Evolutionary conservation across 2,888 invertebrate genomes (phyloP).

Genomic region (Helleia helle): DNA sequence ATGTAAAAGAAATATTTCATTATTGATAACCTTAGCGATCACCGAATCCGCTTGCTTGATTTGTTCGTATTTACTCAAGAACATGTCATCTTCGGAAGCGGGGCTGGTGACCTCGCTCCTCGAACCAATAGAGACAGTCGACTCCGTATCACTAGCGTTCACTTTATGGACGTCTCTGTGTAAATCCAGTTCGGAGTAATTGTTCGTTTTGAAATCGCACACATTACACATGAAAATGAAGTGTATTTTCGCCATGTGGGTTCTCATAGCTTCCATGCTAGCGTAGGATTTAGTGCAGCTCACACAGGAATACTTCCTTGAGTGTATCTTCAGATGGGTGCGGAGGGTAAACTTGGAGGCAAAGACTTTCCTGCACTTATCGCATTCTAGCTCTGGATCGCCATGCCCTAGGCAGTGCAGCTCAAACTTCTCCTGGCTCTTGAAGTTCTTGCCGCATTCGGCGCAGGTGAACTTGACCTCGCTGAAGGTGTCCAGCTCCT

Average conservation of each 20-base stretch:
- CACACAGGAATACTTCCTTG: conserved; percentile 39
- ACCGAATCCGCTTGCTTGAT: conserved; percentile 40
- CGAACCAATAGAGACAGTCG: not conserved
- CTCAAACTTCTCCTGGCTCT: conserved; percentile 47
- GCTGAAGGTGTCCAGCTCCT: conserved; percentile 17
- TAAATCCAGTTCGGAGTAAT: conserved; percentile 25
- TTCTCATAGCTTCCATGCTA: conserved; percentile 29
- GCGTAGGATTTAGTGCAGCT: conserved; percentile 41
- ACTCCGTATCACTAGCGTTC: conserved; percentile 25
- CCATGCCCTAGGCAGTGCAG: conserved; percentile 54
- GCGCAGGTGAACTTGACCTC: conserved; percentile 39
- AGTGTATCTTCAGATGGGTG: conserved; percentile 52
- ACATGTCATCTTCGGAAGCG: not conserved
- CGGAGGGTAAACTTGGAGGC: conserved; percentile 57
- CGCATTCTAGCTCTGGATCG: conserved; percentile 58
- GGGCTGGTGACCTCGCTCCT: not conserved
- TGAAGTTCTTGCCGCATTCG: conserved; percentile 50
- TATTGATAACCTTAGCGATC: conserved; percentile 51
- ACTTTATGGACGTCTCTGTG: conserved; percentile 31
- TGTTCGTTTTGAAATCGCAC: conserved; percentile 33
- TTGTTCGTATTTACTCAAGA: conserved; percentile 21
- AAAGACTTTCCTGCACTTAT: conserved; percentile 58
- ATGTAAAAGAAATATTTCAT: conserved; percentile 39
- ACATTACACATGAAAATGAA: conserved; percentile 34
- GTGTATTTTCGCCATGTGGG: conserved; percentile 41